Evolutionary conservation across 2,888 invertebrate species (phyloP), one percentile per base, ranked within the genome.

Genomic region (Ochropleura leucogaster): DNA sequence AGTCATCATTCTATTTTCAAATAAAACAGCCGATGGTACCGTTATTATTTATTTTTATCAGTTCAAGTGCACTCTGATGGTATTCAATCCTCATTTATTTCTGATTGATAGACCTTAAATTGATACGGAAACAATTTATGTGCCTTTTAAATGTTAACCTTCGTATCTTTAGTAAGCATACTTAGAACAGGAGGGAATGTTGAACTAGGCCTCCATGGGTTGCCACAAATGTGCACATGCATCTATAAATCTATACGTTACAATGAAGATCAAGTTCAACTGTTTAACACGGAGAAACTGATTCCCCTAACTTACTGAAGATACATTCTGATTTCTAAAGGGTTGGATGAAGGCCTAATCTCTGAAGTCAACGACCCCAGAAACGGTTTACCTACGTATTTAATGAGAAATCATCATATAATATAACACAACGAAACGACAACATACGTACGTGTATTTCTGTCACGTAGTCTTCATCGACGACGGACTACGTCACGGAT

Each of bases 131-230:
- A 63, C 47, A 59, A 82, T 79, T 74, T 69, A 73, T 79, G 63
- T 57, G n/a, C 46, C 40, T 72, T 72, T 72, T 67, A 60, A 30
- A 63, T 40, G 16, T 64, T 80, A 66, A 73, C 74, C 66, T 77
- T 77, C 73, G 20, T 7, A 20, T n/a, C 1, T 44, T 53, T 40
- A 3, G 30, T 59, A 18, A n/a, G 20, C 16, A 12, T 3, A 42
- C 4, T 9, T 46, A 20, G 14, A 30, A 30, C 7, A 7, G 40
- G 30, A 30, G 47, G 49, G 12, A 40, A 40, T 64, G 14, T 55
- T 20, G 62, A 30, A 62, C 18, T 55, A 14, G 20, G 44, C 55
- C 16, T 40, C 42, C 4, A 10, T 42, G n/a, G 59, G 30, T 5
- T 40, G 6, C n/a, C 9, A 59, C n/a, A 44, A 10, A 20, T 20